These are phyloP conservation scores for Drosophila anomalata DNA, from an alignment of 2,888 invertebrate genomes.

Conservation along the genomic window DNA sequence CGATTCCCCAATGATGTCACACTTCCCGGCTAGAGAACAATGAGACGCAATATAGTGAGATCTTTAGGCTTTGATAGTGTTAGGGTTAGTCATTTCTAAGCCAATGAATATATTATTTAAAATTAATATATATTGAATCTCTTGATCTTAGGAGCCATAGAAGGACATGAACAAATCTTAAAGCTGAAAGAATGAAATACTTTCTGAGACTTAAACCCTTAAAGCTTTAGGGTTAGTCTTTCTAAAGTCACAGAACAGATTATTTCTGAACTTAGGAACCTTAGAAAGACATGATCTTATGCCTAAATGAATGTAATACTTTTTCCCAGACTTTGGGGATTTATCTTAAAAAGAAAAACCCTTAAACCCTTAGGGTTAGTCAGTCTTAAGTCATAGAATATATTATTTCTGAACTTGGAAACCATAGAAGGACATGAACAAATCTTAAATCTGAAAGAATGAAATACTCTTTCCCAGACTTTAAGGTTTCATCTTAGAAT, in stretches of 20 bases:
- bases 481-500: not conserved
- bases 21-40: conserved; percentile 27
- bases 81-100: not conserved
- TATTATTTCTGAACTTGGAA: no score
- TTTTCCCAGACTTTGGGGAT: no score
- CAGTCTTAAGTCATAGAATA: not conserved
- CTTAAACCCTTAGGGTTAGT: not conserved
- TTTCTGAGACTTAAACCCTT: not conserved
- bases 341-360: no score
- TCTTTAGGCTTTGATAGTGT: not conserved
- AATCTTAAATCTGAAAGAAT: no score
- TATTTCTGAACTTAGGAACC: no score
- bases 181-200: not conserved
- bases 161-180: no score
- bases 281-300: not conserved
- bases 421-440: no score
- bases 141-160: no score
- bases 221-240: no score
- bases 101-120: not conserved
- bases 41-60: conserved; percentile 13
- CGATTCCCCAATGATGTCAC: conserved; percentile 32
- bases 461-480: not conserved
- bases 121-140: no score
- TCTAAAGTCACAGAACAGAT: not conserved
- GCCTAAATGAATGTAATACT: no score